Evolutionary conservation across 2,888 invertebrate genomes (phyloP), one percentile per base, ranked within the genome.

Genomic region (Formica aserva): DNA sequence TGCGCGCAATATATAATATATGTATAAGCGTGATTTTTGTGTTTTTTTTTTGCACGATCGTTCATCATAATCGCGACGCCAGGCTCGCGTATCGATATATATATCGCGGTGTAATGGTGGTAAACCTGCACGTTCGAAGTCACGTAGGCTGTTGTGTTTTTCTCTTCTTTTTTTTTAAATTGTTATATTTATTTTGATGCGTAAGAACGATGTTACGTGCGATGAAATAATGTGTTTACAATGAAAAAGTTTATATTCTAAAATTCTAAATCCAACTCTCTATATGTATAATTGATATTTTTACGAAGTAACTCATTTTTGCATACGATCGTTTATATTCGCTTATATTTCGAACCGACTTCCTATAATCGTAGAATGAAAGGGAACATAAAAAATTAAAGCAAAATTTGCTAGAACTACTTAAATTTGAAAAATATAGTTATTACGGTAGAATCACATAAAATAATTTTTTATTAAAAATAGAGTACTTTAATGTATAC

Each of bases 351-450:
- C 8, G 48, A 48, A 48, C 1, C n/a, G n/a, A n/a, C 5, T 48
- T 48, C 22, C 9, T 22, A 57, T 22, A 22, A 22, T 11, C 13
- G n/a, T 55, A 9, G 22, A 26, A n/a, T 52, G 52, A 52, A n/a
- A 55, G n/a, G n/a, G 9, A 9, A 55, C 52, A n/a, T 55, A n/a
- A 55, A 57, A 57, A 60, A 4, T 38, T 8, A 9, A 35, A 22
- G 29, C 5, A 41, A 29, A 4, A 0, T 18, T 41, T 11, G 22
- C 13, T 26, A n/a, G 45, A 48, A 32, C 0, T 11, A 32, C 6
- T 76, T 15, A 35, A 63, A 75, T 65, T 22, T 76, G 29, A 22
- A 48, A 32, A 63, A 75, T 41, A 15, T 32, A 48, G 11, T 65
- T 48, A 48, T 35, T 65, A 18, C 18, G 48, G 3, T 22, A 65